A percentile compares a stretch with the other conserved stretches of the same genome.
Conservation (phyloP, 2,888 invertebrate genomes). For the Prosapia bicincta region DNA sequence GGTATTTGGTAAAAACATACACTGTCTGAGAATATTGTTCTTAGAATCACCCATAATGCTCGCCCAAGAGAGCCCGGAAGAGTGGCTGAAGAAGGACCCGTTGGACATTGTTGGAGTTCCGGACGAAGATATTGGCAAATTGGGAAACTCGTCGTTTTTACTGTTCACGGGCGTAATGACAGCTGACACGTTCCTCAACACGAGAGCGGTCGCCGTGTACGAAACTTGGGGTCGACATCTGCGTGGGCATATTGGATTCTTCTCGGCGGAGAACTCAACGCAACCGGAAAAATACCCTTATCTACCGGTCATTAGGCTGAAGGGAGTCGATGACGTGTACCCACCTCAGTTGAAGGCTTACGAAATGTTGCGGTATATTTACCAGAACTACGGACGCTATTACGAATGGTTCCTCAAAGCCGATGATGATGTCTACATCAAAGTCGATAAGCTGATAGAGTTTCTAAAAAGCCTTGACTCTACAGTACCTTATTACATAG, state of each 20-base stretch:
- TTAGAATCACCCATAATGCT: not conserved
- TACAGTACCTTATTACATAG: slow-evolving; percentile 52
- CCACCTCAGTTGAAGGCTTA: slow-evolving; percentile 99
- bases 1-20: not conserved
- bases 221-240: slow-evolving; percentile 91
- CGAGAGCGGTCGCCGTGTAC: slow-evolving; percentile 85
- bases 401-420: slow-evolving; percentile 98
- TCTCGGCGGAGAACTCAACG: slow-evolving; percentile 73
- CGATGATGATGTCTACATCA: slow-evolving; percentile 96
- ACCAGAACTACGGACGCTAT: slow-evolving; percentile 77
- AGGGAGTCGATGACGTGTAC: slow-evolving; percentile 90
- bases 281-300: slow-evolving; percentile 53
- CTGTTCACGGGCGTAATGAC: slow-evolving; percentile 97
- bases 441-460: slow-evolving; percentile 79
- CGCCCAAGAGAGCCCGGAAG: not conserved
- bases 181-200: slow-evolving; percentile 85
- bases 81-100: not conserved
- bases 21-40: not conserved
- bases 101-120: not conserved
- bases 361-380: slow-evolving; percentile 92
- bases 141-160: slow-evolving; percentile 43
- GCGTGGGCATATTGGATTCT: slow-evolving; percentile 88
- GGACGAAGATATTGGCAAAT: not conserved
- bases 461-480: slow-evolving; percentile 83
- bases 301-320: slow-evolving; percentile 75